A percentile compares a stretch with the other conserved stretches of the same genome.
These are phyloP conservation scores for Paracentrotus lividus DNA, from an alignment of 53 echinoderm and acorn worm genomes.

Conservation along the genomic window DNA sequence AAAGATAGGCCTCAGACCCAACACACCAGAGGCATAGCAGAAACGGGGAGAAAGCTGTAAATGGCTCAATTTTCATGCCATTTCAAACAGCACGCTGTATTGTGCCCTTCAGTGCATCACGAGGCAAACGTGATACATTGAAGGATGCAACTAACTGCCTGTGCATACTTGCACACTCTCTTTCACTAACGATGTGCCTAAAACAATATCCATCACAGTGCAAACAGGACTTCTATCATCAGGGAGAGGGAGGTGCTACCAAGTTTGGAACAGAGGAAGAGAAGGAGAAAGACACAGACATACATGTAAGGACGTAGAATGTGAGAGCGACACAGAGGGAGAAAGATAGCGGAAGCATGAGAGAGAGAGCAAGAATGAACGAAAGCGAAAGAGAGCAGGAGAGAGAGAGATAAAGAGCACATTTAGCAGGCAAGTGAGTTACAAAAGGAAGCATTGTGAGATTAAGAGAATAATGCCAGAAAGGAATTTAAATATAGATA, in stretches of 20 bases:
- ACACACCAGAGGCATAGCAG: background rate
- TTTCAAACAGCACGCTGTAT: constrained; percentile 2
- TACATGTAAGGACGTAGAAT: background rate
- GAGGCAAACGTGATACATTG: constrained; percentile 38
- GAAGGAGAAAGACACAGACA: background rate
- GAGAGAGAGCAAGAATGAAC: background rate
- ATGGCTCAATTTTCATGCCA: constrained; percentile 27
- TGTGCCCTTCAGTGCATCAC: background rate
- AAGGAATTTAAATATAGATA: background rate
- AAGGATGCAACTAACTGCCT: background rate
- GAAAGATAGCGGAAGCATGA: background rate
- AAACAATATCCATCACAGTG: constrained; percentile 28
- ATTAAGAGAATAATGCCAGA: background rate
- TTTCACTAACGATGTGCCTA: constrained; percentile 24
- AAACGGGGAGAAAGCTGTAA: background rate
- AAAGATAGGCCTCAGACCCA: background rate
- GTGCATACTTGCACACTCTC: constrained; percentile 48
- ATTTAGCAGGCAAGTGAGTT: background rate
- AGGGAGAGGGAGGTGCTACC: background rate
- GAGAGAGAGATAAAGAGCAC: background rate
- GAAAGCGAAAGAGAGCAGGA: background rate
- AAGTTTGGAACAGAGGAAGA: background rate
- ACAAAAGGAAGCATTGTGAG: background rate
- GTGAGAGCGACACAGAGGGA: background rate
- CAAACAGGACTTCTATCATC: background rate